Evolutionary conservation across 2,113 vertebrate species (phyloP).

Genomic region (Suricata suricatta): DNA sequence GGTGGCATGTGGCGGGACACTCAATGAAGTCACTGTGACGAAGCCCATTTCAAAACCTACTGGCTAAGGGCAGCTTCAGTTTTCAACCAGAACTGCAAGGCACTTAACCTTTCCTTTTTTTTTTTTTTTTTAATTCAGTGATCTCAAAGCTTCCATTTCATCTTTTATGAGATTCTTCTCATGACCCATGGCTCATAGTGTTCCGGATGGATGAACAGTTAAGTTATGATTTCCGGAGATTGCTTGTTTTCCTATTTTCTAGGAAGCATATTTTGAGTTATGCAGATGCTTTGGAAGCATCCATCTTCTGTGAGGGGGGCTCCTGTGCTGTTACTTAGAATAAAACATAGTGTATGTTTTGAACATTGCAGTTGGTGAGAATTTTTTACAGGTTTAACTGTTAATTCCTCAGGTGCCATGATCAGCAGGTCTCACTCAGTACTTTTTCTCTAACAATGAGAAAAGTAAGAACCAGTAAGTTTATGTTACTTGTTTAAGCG

Average conservation of each 20-base stretch:
- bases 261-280: not conserved
- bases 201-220: constrained; percentile 4
- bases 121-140: not conserved
- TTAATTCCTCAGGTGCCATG: not conserved
- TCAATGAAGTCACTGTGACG: not conserved
- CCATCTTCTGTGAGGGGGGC: not conserved
- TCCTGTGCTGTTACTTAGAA: not conserved
- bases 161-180: constrained; percentile 10
- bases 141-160: constrained; percentile 16
- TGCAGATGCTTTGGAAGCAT: not conserved
- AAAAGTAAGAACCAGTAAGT: not conserved
- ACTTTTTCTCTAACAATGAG: not conserved
- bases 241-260: not conserved
- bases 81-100: not conserved
- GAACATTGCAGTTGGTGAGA: not conserved
- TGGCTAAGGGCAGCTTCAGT: not conserved
- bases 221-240: not conserved
- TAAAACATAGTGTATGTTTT: not conserved
- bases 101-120: not conserved
- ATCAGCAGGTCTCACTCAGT: not conserved
- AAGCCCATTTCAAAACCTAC: not conserved
- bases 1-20: not conserved
- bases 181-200: not conserved
- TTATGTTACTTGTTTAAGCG: not conserved
- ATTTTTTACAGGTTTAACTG: not conserved